Evolutionary conservation across 2,113 vertebrate genomes (phyloP).

Genomic region (Clarias macrocephalus): DNA sequence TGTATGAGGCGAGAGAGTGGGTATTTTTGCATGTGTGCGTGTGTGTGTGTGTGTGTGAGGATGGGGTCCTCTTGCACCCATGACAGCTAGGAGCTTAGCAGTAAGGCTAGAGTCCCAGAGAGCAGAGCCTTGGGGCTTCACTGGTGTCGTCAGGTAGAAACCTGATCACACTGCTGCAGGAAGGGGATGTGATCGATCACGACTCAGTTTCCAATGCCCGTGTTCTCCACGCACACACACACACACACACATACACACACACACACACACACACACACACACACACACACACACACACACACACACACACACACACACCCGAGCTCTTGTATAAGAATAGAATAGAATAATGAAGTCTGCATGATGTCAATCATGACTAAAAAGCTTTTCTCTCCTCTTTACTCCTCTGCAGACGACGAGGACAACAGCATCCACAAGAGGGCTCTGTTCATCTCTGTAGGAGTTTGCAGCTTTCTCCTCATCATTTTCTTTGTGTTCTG

Average conservation of each 20-base stretch:
- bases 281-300: slow-evolving; percentile 13
- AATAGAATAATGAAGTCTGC: not conserved
- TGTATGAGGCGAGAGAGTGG: slow-evolving; percentile 51
- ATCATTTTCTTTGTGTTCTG: slow-evolving; percentile 83
- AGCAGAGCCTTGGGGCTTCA: slow-evolving; percentile 65
- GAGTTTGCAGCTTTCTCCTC: slow-evolving; percentile 83
- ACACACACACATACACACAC: too few relatives aligned
- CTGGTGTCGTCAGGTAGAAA: slow-evolving; percentile 76
- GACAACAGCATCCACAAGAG: slow-evolving; percentile 85
- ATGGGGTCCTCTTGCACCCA: slow-evolving; percentile 55
- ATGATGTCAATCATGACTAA: slow-evolving; percentile 4
- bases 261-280: slow-evolving; percentile 11
- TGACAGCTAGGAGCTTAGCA: slow-evolving; percentile 41
- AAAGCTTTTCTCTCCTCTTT: not conserved
- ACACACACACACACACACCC: not conserved
- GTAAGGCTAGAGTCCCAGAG: slow-evolving; percentile 74
- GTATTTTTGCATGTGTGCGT: slow-evolving; percentile 35
- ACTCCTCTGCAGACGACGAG: slow-evolving; percentile 77
- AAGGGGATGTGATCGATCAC: slow-evolving; percentile 72
- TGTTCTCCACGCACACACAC: slow-evolving; percentile 11
- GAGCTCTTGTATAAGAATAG: not conserved
- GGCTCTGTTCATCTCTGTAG: slow-evolving; percentile 85
- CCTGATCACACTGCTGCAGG: slow-evolving; percentile 66
- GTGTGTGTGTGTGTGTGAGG: slow-evolving; percentile 49
- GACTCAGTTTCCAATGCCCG: slow-evolving; percentile 40